Base-by-base conservation (phyloP, 2,113 vertebrate genomes). In the Oreochromis aureus region DNA sequence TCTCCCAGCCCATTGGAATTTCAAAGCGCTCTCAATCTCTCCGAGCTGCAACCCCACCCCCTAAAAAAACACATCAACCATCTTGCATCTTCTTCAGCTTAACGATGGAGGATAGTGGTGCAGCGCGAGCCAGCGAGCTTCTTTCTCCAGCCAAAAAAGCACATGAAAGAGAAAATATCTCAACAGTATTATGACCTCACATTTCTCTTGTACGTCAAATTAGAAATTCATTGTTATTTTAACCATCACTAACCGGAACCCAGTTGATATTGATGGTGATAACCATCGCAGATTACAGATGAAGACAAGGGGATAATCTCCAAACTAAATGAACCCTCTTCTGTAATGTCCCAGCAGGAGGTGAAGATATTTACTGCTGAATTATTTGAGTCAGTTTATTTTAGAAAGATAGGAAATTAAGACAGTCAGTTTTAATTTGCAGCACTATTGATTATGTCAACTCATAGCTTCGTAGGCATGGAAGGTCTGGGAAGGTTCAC, bases 1-100 rank as follows among this genome's bases (percentile, higher is more conserved):
- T 89, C 80, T 88, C 46, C 11, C 44, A 69, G 61, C 82, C 88
- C 78, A 78, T 63, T 87, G 89, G 89, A 91, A 91, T 92, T 92
- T 93, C 86, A 93, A 93, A 88, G 85, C 58, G 30, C 54, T 87
- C 78, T 76, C 87, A 86, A 76, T 82, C 30, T 80, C 69, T 44
- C 61, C 11, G 3, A n/a, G 6, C 71, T 36, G 30, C 76, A 34
- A 2, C 8, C 11, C 22, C 61, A 16, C 15, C 78, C 24, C 41
- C 69, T 69, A 69, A 69, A 39, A 39, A 51, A 2, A 48, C 15
- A 48, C 44, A 78, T 53, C 27, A 66, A 36, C 66, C 83, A 66
- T 63, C 84, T 71, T 82, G 73, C 71, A 76, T 90, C 80, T 79
- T 90, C 61, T 81, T 39, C 24, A 41, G 34, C 80, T 92, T 71